Evolutionary conservation across 2,888 invertebrate genomes (phyloP).

Genomic region (Belgica antarctica): DNA sequence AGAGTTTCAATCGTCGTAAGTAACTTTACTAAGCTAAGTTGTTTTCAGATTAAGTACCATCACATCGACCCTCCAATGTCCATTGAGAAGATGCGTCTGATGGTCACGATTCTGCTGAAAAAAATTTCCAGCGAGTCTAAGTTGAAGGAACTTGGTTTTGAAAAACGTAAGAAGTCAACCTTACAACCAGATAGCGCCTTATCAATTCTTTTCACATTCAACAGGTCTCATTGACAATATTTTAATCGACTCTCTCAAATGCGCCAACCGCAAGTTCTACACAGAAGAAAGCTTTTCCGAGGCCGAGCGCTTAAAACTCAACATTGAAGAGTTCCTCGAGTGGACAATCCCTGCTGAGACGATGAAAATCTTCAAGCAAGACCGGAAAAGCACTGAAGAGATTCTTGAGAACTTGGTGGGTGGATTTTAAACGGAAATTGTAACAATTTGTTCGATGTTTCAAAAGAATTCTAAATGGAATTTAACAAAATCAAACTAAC

Average conservation of each 20-base stretch:
- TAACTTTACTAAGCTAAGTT: no score
- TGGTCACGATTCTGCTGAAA: constrained; percentile 76
- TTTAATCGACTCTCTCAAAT: constrained; percentile 71
- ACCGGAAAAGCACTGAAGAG: constrained; percentile 75
- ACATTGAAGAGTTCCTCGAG: constrained; percentile 73
- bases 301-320: constrained; percentile 66
- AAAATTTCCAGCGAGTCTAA: constrained; percentile 79
- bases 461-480: no score
- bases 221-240: constrained; percentile 71
- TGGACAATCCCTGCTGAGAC: constrained; percentile 78
- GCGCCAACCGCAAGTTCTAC: constrained; percentile 66
- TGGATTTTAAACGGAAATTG: constrained; percentile 38
- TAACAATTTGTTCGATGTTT: no score
- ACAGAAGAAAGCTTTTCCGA: constrained; percentile 60
- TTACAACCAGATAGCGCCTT: neutral
- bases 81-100: constrained; percentile 72
- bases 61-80: constrained; percentile 59
- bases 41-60: constrained; percentile 49
- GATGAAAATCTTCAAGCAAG: constrained; percentile 71
- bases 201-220: no score
- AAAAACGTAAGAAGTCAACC: constrained; percentile 53
- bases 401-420: constrained; percentile 70
- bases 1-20: constrained; percentile 49
- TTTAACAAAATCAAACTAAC: no score
- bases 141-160: constrained; percentile 73